These are phyloP conservation scores for Drosophila ogumai DNA, from an alignment of 1,140 invertebrate species.

Conservation along the genomic window DNA sequence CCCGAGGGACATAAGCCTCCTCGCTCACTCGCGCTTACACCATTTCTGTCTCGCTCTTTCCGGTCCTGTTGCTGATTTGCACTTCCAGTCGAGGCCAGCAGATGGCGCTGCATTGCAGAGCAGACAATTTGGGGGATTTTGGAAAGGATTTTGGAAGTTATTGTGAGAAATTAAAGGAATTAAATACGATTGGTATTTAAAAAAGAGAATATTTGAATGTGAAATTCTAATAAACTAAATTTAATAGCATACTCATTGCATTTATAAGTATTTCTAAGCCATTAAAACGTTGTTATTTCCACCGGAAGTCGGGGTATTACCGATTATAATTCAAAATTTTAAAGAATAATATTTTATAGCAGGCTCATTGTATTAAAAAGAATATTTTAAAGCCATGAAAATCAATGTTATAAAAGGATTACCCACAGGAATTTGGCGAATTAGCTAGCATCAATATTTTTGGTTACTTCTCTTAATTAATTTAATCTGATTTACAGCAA, in stretches of 20 bases:
- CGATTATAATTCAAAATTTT: no score
- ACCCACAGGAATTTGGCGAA: no score
- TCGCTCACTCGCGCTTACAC: neutral
- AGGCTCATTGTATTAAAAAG: no score
- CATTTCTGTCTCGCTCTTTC: conserved; percentile 4
- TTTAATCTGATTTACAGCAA: neutral
- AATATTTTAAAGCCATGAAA: no score
- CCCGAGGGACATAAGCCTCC: conserved; percentile 19
- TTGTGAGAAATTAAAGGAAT: neutral
- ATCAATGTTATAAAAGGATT: no score
- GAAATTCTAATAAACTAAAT: no score
- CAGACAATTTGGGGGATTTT: conserved; percentile 3
- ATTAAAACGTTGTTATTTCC: neutral
- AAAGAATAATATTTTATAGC: no score
- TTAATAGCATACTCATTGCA: neutral
- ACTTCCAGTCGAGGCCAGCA: conserved; percentile 21
- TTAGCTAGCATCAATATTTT: no score
- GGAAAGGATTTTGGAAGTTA: neutral
- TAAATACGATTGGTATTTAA: neutral
- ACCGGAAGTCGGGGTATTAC: neutral
- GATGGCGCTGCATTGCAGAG: conserved; percentile 10
- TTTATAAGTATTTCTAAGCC: neutral
- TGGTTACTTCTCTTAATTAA: no score
- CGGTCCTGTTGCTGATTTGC: conserved; percentile 26
- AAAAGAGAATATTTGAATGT: neutral